Evolutionary conservation across 2,113 vertebrate genomes (phyloP), one percentile per base, ranked within the genome.

Genomic region (Pachypanchax playfairii): DNA sequence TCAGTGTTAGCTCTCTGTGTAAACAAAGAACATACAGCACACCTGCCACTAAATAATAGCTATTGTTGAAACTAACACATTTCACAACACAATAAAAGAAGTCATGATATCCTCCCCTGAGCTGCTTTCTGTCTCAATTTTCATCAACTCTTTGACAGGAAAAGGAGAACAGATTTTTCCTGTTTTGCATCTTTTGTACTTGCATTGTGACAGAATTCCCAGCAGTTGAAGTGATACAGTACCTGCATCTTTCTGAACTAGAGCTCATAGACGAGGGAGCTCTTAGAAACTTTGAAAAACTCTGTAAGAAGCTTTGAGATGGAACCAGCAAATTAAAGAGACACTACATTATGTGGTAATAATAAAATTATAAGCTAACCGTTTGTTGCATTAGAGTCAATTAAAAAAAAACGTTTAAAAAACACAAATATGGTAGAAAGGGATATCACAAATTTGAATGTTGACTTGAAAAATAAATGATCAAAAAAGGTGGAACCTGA

Each of bases 81-180:
- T 84, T 69, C 69, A 79, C 81, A 85, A 65, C 4, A 44, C 62
- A 74, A 77, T 88, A 90, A 90, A 74, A 85, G 78, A 83, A 76
- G 81, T 73, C 77, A 87, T 83, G 89, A 90, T 54, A 67, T 87
- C 79, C 73, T 75, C 90, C 47, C 17, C 5, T 14, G 20, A 28
- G 85, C 87, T 89, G 85, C 87, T 88, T 87, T 91, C 89, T 89
- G 87, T 90, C 90, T 87, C 89, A 66, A 91, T 87, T 92, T 93
- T 82, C 6, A 80, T 93, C 83, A 58, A 44, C 70, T 55, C 42
- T 70, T 65, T 26, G 28, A 46, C 75, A 73, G 79, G 85, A 89
- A 92, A 90, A 77, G 90, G 77, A 87, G 81, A 91, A 85, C 91
- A 94, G 92, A 91, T 89, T 93, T 92, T 93, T 94, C 92, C 93